Base-by-base conservation (phyloP, 2,797 vertebrate genomes). In the Bradypodion pumilum region DNA sequence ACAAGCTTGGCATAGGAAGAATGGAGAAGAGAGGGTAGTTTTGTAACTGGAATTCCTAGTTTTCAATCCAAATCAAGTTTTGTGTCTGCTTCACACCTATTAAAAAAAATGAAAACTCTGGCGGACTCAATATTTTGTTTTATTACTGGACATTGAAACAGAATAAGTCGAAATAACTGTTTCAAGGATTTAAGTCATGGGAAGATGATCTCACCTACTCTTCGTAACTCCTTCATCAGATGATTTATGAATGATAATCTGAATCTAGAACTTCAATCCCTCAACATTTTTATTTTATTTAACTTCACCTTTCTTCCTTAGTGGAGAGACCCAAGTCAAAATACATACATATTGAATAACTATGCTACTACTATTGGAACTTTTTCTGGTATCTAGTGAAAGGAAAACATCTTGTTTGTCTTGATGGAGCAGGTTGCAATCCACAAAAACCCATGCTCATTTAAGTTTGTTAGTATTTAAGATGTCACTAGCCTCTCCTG, bases 61-160 rank as follows among this genome's bases (percentile, higher is more conserved):
- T 56, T 56, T 56, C 21, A 56, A 10, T 69, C 32, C 66, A 69
- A 35, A 69, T 40, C 23, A 35, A 40, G 69, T 69, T 21, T 32
- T 35, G 6, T 37, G 32, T 8, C 23, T 7, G 62, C 3, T 27
- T 4, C 23, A 66, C 13, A 65, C n/a, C 29, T n/a, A 29, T 65
- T 80, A 87, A 86, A 65, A 87, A 86, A 65, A 7, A 29, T 9
- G 49, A 85, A 7, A 86, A 76, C 80, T 85, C 68, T 89, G 84
- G 79, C 84, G 89, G 87, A 89, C 91, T 65, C 68, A n/a, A n/a
- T n/a, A n/a, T n/a, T 87, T 91, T 91, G 59, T 72, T 89, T 13
- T 87, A 87, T 85, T 86, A 88, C 85, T 90, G 88, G 80, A 76
- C 88, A 13, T 89, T 80, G 80, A 86, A 91, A 92, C 86, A 91